phyloP scores from a whole-genome alignment of 2,113 vertebrate species.

The Ondatra zibethicus region DNA sequence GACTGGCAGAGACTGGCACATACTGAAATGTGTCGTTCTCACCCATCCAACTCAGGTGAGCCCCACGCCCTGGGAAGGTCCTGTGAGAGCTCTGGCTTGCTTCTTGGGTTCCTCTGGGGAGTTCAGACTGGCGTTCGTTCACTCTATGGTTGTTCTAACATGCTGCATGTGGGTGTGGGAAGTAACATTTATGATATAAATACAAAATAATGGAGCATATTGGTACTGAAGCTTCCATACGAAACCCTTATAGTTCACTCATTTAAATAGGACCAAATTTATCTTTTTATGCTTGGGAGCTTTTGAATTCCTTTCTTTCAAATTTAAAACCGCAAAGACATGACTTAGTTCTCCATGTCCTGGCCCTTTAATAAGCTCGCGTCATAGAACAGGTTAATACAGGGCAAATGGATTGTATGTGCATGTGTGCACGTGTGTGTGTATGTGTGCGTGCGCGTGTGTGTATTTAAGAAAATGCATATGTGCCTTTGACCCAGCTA shows the following conservation, averaged over 20 bases:
- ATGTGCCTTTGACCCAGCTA: constrained; percentile 70
- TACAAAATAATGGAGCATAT: not conserved
- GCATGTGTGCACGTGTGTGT: constrained; percentile 65
- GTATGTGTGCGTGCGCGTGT: constrained; percentile 55
- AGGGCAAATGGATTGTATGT: not conserved
- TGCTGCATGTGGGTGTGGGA: not conserved
- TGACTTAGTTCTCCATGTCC: not conserved
- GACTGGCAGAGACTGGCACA: not conserved
- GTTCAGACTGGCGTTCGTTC: not conserved
- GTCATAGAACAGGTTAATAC: constrained; percentile 23
- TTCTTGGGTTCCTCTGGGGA: not conserved
- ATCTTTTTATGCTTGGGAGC: not conserved
- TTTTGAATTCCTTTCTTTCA: not conserved
- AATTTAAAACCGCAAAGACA: not conserved
- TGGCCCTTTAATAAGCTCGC: not conserved
- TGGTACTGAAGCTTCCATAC: not conserved
- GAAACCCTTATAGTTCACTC: not conserved
- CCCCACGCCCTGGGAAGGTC: not conserved
- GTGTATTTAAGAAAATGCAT: not conserved
- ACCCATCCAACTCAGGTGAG: no score
- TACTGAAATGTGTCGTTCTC: fast-evolving
- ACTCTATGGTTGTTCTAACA: not conserved
- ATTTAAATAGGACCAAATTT: not conserved
- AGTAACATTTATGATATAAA: not conserved
- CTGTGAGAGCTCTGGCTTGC: not conserved